Evolutionary conservation across 2,888 invertebrate genomes (phyloP), one percentile per base, ranked within the genome.

Genomic region (Entomobrya proxima): DNA sequence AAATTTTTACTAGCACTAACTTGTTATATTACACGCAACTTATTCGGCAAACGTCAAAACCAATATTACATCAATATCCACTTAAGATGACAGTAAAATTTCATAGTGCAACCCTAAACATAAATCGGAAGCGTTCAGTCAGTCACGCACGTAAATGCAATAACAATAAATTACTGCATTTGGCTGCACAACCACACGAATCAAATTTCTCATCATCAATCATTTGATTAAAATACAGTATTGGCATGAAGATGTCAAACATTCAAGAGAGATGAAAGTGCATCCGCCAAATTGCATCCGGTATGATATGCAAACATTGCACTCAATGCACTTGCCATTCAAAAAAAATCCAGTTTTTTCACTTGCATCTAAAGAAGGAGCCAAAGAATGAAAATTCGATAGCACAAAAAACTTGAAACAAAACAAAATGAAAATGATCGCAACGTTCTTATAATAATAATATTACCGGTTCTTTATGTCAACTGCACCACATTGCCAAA

Each of bases 211-310:
- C n/a, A n/a, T n/a, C n/a, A n/a, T n/a, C n/a, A n/a, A n/a, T n/a
- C n/a, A n/a, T n/a, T n/a, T n/a, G n/a, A n/a, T n/a, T n/a, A n/a
- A n/a, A n/a, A n/a, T n/a, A 47, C 47, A 47, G 27, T 37, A n/a
- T 64, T 37, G 18, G 11, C 21, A 30, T 35, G 61, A 61, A n/a
- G 32, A 61, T 61, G 6, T 13, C 6, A 55, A 13, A 27, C 61
- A 2, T 32, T 67, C 69, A 69, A 47, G n/a, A n/a, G n/a, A 27
- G 69, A 44, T 47, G 69, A 69, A 78, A 78, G 67, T 78, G 78
- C 78, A 78, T 78, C 27, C 64, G 18, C 27, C 27, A 64, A 67
- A 44, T 78, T 64, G 64, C 78, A 78, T 64, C 67, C 78, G 78
- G 78, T 64, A 64, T 37, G 21, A 32, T 18, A 47, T 27, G 50